phyloP scores from a whole-genome alignment of 2,888 invertebrate genomes.

The Plebejus melissa region DNA sequence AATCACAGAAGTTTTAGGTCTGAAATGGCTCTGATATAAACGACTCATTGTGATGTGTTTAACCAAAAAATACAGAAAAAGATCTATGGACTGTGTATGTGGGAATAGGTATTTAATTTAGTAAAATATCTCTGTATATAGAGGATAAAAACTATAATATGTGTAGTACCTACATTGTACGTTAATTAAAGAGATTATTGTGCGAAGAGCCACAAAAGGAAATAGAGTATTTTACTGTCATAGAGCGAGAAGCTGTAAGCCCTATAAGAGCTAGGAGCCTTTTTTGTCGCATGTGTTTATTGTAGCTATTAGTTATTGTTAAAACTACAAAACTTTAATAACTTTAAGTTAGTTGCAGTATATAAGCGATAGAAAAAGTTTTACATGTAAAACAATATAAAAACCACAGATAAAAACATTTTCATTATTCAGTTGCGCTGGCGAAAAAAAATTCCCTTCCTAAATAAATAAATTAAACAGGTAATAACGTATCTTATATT shows the following conservation, averaged over 20 bases:
- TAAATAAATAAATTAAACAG: background rate
- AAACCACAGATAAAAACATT: too few relatives aligned
- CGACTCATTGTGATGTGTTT: background rate
- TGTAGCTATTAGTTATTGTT: too few relatives aligned
- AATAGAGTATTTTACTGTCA: background rate
- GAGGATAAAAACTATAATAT: too few relatives aligned
- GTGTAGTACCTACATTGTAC: too few relatives aligned
- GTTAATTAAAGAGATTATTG: background rate
- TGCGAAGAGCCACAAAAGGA: background rate
- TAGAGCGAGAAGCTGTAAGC: background rate
- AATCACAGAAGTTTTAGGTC: slow-evolving; percentile 71
- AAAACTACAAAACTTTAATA: too few relatives aligned
- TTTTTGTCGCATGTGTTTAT: too few relatives aligned
- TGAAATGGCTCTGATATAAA: slow-evolving; percentile 59
- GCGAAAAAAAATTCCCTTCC: background rate
- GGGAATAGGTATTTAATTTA: background rate
- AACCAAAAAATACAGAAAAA: too few relatives aligned
- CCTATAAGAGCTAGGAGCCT: too few relatives aligned
- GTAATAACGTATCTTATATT: background rate
- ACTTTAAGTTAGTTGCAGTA: too few relatives aligned
- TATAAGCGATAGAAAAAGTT: too few relatives aligned
- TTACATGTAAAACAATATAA: background rate
- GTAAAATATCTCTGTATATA: too few relatives aligned
- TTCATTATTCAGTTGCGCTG: background rate
- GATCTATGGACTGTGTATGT: too few relatives aligned